Percentiles rank a stretch among this genome's conserved stretches.
These are phyloP conservation scores for Drosophila multiciliata DNA, from an alignment of 2,888 invertebrate species.

Conservation along the genomic window DNA sequence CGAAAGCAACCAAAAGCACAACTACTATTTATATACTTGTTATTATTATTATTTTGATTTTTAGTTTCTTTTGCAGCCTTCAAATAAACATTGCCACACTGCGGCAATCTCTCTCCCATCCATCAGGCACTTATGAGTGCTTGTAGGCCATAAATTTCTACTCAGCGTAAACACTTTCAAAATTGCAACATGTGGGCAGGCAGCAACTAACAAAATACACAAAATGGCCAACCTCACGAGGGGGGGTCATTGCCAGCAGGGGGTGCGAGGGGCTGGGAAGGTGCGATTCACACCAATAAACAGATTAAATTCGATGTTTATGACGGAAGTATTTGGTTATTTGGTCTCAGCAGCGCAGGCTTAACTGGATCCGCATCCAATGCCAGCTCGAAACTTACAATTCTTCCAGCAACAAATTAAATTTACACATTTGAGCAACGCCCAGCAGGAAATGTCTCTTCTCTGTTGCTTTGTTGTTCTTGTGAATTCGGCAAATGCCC, in stretches of 20 bases:
- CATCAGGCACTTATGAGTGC: slow-evolving; percentile 70
- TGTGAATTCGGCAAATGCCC: slow-evolving; percentile 42
- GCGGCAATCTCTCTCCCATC: slow-evolving; percentile 51
- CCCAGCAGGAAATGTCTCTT: slow-evolving; percentile 34
- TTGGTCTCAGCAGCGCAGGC: slow-evolving; percentile 19
- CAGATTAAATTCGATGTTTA: slow-evolving; percentile 72
- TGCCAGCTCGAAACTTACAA: slow-evolving; percentile 47
- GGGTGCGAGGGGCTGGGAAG: neutral
- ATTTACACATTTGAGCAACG: slow-evolving; percentile 31
- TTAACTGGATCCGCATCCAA: slow-evolving; percentile 68
- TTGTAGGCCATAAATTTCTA: slow-evolving; percentile 71
- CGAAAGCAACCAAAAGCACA: slow-evolving; percentile 33
- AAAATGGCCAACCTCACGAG: slow-evolving; percentile 19
- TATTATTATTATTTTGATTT: slow-evolving; percentile 4
- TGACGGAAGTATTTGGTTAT: slow-evolving; percentile 59
- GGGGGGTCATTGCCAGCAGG: slow-evolving; percentile 2
- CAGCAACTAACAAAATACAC: slow-evolving; percentile 15
- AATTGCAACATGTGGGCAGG: slow-evolving; percentile 73
- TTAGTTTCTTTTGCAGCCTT: slow-evolving; percentile 30
- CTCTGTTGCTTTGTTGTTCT: slow-evolving; percentile 10
- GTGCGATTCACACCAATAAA: slow-evolving; percentile 47
- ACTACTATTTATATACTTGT: slow-evolving; percentile 28
- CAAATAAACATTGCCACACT: slow-evolving; percentile 59
- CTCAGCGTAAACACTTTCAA: slow-evolving; percentile 70
- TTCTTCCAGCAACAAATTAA: slow-evolving; percentile 27